phyloP scores from a whole-genome alignment of 2,113 vertebrate genomes.

The Hippocampus barbouri region DNA sequence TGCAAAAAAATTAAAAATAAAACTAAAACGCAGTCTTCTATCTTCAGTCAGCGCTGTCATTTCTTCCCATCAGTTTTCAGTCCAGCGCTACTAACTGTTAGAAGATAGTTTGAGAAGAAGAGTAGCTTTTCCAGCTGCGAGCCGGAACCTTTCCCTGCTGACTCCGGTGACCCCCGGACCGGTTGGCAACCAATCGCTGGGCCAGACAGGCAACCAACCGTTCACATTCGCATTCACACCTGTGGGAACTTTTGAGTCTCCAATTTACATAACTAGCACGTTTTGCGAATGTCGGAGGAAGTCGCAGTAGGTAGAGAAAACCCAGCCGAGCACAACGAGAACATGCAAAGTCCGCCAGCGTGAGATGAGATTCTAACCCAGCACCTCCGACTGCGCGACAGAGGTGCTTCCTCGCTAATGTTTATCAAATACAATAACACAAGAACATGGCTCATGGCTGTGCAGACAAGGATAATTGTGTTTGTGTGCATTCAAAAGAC shows the following conservation, averaged over 20 bases:
- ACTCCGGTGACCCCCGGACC: background rate
- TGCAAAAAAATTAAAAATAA: conserved; percentile 7
- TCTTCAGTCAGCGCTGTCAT: conserved; percentile 55
- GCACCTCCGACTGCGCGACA: background rate
- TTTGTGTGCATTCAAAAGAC: conserved; percentile 11
- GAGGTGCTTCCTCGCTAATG: conserved; percentile 5
- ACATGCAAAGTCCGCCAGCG: background rate
- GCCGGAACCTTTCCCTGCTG: background rate
- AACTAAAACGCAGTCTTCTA: background rate
- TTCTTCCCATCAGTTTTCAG: conserved; percentile 61
- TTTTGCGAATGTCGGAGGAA: background rate
- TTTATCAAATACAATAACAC: conserved; percentile 25
- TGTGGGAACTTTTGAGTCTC: background rate
- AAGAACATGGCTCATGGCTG: conserved; percentile 4
- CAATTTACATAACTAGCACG: background rate
- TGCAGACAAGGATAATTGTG: conserved; percentile 9
- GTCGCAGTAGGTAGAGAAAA: background rate
- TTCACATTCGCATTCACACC: background rate
- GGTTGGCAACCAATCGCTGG: background rate
- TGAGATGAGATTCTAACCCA: background rate
- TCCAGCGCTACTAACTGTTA: conserved; percentile 51
- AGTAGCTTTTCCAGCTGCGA: conserved; percentile 3
- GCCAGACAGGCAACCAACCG: background rate
- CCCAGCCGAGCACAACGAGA: background rate
- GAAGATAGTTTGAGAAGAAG: conserved; percentile 37